Percentiles rank a stretch among this genome's conserved stretches.
These are phyloP conservation scores for Pseudomyrmex sp. DNA, from an alignment of 1,140 invertebrate genomes.

Conservation along the genomic window DNA sequence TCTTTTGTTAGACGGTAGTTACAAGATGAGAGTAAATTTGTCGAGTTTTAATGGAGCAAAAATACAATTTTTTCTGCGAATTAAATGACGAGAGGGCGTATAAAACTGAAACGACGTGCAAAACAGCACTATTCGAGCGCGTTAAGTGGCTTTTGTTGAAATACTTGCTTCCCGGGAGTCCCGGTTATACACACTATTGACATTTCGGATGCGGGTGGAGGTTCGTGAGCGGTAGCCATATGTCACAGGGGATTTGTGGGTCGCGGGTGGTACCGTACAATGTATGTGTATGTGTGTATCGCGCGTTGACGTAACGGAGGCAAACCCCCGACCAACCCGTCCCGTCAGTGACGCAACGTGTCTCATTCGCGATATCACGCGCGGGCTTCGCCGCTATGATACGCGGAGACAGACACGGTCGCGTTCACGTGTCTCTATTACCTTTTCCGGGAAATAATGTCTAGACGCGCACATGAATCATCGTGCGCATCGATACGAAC, in stretches of 20 bases:
- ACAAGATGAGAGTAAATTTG: too few species aligned
- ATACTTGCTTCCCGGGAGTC: slow-evolving; percentile 4
- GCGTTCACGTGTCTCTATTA: slow-evolving; percentile 60
- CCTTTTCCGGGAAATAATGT: slow-evolving; percentile 72
- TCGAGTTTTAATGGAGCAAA: not conserved
- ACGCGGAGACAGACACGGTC: not conserved
- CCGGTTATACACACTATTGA: slow-evolving; percentile 7
- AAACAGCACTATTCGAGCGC: slow-evolving; percentile 12
- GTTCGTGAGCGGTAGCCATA: not conserved
- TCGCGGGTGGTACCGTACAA: slow-evolving; percentile 12
- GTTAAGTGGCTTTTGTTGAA: slow-evolving; percentile 16
- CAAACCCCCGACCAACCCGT: not conserved
- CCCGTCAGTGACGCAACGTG: slow-evolving; percentile 45
- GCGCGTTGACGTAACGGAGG: slow-evolving; percentile 53
- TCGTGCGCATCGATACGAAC: slow-evolving; percentile 46
- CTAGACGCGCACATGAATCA: slow-evolving; percentile 69
- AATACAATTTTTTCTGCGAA: not conserved
- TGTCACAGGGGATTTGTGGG: slow-evolving; percentile 30
- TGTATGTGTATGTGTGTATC: not conserved
- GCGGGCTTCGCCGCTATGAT: slow-evolving; percentile 36
- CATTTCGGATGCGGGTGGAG: slow-evolving; percentile 15
- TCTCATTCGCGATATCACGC: slow-evolving; percentile 26
- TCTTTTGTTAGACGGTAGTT: too few species aligned
- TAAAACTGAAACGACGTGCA: not conserved
- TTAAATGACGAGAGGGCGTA: slow-evolving; percentile 1